Conservation (phyloP, 2,888 invertebrate species). For the Neoaliturus tenellus region DNA sequence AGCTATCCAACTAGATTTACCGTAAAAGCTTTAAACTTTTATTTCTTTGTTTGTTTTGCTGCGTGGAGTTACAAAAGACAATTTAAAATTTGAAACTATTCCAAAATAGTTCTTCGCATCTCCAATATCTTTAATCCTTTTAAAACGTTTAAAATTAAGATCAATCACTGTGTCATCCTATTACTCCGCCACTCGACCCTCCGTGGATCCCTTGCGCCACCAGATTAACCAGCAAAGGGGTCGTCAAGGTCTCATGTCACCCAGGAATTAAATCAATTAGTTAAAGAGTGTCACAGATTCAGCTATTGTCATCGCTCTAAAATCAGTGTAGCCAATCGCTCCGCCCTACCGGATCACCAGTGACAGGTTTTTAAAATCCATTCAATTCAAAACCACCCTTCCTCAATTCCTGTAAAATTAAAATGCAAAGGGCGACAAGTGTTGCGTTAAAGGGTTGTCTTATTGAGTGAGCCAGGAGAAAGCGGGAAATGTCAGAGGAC, state of each 20-base stretch:
- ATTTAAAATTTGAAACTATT: no score
- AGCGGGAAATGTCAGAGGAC: conserved; percentile 48
- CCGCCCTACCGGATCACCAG: neutral
- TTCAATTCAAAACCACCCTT: conserved; percentile 55
- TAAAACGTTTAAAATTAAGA: neutral
- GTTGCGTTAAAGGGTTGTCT: conserved; percentile 54
- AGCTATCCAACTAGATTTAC: no score
- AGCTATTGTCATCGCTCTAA: neutral
- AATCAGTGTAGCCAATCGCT: conserved; percentile 17
- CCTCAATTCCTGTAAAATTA: conserved; percentile 56
- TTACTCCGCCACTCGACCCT: neutral
- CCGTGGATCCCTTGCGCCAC: neutral
- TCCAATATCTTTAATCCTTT: no score
- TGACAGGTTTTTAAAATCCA: conserved; percentile 54
- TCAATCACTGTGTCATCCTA: neutral
- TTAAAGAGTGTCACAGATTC: conserved; percentile 41
- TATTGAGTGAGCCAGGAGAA: conserved; percentile 47
- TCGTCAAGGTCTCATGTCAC: conserved; percentile 5
- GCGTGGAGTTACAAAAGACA: no score
- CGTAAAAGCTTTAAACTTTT: no score
- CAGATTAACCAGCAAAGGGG: neutral
- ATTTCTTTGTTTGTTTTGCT: no score
- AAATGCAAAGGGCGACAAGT: conserved; percentile 54
- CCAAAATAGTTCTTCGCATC: no score
- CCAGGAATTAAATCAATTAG: conserved; percentile 46